Evolutionary conservation across 2,888 invertebrate species (phyloP).

Genomic region (Merodon equestris): DNA sequence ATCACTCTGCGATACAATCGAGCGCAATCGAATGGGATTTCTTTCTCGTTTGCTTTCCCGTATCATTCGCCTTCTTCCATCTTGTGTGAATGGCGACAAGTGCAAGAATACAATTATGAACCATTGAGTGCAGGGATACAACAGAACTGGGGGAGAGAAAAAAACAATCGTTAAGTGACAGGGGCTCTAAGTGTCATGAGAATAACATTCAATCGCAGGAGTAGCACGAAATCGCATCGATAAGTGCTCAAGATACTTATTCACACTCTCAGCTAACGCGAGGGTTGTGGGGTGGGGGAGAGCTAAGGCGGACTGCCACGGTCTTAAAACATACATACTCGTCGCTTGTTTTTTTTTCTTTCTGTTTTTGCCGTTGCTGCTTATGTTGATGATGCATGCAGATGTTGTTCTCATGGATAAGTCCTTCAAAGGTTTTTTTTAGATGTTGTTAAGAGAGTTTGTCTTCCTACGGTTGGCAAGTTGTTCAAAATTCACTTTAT

Average conservation of each 20-base stretch:
- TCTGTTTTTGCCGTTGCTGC: constrained; percentile 41
- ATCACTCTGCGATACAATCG: constrained; percentile 55
- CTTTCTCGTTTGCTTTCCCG: constrained; percentile 4
- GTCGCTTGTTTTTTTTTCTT: too few species aligned
- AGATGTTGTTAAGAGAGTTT: constrained; percentile 41
- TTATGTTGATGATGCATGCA: constrained; percentile 56
- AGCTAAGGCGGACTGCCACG: constrained; percentile 40
- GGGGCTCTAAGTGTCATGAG: constrained; percentile 48
- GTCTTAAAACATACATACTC: constrained; percentile 44
- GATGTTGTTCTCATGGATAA: constrained; percentile 45
- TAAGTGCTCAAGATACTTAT: constrained; percentile 59
- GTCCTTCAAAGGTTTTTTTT: constrained; percentile 42
- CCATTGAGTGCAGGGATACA: constrained; percentile 14
- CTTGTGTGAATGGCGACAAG: constrained; percentile 38
- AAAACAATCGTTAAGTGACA: constrained; percentile 17
- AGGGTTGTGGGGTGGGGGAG: not conserved
- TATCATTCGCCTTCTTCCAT: not conserved
- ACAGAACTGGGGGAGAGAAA: not conserved
- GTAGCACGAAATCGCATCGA: constrained; percentile 56
- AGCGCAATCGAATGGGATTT: constrained; percentile 48
- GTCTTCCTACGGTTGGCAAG: not conserved
- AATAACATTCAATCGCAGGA: constrained; percentile 46
- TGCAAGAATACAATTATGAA: constrained; percentile 63
- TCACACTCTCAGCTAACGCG: constrained; percentile 23
- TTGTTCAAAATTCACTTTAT: not conserved